phyloP scores from a whole-genome alignment of 2,113 vertebrate genomes.

The Dunckerocampus dactyliophorus region DNA sequence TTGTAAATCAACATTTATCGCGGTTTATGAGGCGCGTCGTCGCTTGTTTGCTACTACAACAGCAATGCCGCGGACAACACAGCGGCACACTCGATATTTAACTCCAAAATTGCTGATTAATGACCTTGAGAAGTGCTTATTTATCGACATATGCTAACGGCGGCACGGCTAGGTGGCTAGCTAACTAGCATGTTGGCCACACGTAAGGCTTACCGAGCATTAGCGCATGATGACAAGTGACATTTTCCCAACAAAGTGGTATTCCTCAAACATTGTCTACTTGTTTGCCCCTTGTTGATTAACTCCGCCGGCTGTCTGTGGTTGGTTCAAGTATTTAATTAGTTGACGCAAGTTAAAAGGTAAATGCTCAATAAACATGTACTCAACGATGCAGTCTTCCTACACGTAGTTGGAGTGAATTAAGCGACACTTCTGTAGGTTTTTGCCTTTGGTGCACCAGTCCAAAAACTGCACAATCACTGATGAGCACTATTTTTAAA shows the following conservation, averaged over 20 bases:
- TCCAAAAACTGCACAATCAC: no score
- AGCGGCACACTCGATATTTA: not conserved
- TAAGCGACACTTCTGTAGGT: no score
- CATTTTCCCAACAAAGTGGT: constrained; percentile 29
- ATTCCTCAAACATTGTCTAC: not conserved
- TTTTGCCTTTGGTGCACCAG: no score
- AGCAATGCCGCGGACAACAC: accelerated
- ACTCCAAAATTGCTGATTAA: constrained; percentile 14
- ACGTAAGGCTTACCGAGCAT: constrained; percentile 15
- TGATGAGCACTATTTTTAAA: no score
- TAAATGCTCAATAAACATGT: not conserved
- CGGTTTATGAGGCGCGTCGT: not conserved
- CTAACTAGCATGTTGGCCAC: constrained; percentile 25
- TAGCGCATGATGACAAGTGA: constrained; percentile 34
- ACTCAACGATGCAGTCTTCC: not conserved
- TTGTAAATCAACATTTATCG: not conserved
- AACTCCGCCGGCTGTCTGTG: not conserved
- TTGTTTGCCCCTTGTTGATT: no score
- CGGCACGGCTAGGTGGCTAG: constrained; percentile 14
- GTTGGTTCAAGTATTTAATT: not conserved
- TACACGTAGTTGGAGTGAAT: no score
- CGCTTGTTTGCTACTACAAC: not conserved
- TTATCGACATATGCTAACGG: constrained; percentile 63
- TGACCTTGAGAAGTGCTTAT: constrained; percentile 66
- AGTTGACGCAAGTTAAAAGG: not conserved